Evolutionary conservation across 2,113 vertebrate species (phyloP), one percentile per base, ranked within the genome.

Genomic region (Percina caprodes): DNA sequence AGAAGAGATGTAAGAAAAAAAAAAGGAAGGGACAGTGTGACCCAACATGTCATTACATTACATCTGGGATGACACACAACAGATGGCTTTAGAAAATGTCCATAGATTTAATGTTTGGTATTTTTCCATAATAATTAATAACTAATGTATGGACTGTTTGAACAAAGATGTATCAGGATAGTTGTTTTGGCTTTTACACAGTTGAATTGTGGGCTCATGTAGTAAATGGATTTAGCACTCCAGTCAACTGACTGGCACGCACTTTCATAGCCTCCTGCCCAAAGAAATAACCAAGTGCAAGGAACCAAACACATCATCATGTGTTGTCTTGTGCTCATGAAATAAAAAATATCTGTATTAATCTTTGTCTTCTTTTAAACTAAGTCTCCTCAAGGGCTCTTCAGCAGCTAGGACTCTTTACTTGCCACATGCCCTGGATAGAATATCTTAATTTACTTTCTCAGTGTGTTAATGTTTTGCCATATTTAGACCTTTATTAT

Each of bases 181-280:
- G n/a, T 6, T 68, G 55, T 52, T 52, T 79, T 19, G 11, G 23
- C 33, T 71, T 73, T 73, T 51, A 62, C 15, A 23, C 16, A 42
- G 52, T 69, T 2, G 11, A 61, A 75, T 18, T 48, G 62, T 65
- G 54, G 42, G 49, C 48, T 6, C 30, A 19, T 23, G 58, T 30
- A 55, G 59, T 75, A 26, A 72, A 83, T 54, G 35, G 30, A 86
- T 85, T 77, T 49, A 30, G 55, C 59, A 42, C 24, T 66, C 65
- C 26, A 80, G 85, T 87, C 87, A 91, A 81, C 70, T 89, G 89
- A 91, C 84, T 80, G 59, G 77, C 80, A 80, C 9, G 56, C 72
- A 87, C 59, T 19, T 75, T 71, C 42, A 48, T 83, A 79, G 35
- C 30, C 59, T 55, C 55, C n/a, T 42, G 59, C 39, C 42, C 65